A percentile compares a stretch with the other conserved stretches of the same genome.
Evolutionary conservation across 2,888 invertebrate genomes (phyloP).

Genomic region (Neoscelio sp.): DNA sequence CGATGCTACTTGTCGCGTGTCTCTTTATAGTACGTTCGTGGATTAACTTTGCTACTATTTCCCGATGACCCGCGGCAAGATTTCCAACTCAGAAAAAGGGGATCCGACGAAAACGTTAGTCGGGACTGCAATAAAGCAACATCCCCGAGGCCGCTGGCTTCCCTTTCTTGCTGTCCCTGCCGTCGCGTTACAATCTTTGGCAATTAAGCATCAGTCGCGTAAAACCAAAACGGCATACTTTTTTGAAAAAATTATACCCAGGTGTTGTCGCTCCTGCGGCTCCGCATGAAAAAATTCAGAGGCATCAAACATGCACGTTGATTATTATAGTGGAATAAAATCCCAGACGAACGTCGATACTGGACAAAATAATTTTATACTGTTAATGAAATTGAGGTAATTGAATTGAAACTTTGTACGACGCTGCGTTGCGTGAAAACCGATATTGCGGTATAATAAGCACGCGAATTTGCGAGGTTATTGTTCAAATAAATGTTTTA

Average conservation of each 20-base stretch:
- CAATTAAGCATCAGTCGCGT: slow-evolving; percentile 42
- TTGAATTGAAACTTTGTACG: too few relatives aligned
- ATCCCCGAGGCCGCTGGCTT: slow-evolving; percentile 27
- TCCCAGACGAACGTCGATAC: too few relatives aligned
- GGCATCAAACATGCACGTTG: too few relatives aligned
- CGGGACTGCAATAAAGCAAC: slow-evolving; percentile 45
- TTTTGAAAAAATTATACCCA: neutral
- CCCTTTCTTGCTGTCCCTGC: slow-evolving; percentile 26
- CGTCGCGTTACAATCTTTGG: slow-evolving; percentile 41
- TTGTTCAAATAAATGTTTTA: too few relatives aligned
- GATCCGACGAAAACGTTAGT: slow-evolving; percentile 50
- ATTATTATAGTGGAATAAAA: too few relatives aligned
- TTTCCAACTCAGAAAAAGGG: slow-evolving; percentile 43
- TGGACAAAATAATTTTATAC: too few relatives aligned
- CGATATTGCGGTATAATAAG: too few relatives aligned
- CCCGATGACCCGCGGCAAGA: slow-evolving; percentile 40
- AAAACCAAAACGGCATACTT: neutral
- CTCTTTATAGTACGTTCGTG: slow-evolving; percentile 40
- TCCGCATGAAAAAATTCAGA: too few relatives aligned
- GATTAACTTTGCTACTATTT: slow-evolving; percentile 43
- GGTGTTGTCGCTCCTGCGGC: too few relatives aligned
- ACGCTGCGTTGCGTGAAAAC: too few relatives aligned
- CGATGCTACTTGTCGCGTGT: slow-evolving; percentile 42
- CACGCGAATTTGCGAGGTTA: too few relatives aligned
- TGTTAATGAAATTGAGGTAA: too few relatives aligned